Evolutionary conservation across 2,113 vertebrate genomes (phyloP).

Genomic region (Nothoprocta pentlandii): DNA sequence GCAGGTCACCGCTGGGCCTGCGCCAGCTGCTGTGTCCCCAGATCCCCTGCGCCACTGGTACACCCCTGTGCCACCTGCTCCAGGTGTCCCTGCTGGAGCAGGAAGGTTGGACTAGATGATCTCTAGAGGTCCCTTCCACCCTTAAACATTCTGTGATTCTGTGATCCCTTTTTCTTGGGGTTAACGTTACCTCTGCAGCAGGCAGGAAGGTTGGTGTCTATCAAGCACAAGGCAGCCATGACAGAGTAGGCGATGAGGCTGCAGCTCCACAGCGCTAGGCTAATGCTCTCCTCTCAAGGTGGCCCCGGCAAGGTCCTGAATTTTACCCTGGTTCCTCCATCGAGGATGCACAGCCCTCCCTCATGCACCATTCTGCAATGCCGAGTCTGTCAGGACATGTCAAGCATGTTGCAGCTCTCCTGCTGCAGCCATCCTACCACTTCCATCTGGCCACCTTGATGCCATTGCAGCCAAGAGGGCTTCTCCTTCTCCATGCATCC

Average conservation of each 20-base stretch:
- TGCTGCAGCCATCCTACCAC: too few relatives aligned
- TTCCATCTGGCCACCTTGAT: too few relatives aligned
- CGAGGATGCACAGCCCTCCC: not conserved
- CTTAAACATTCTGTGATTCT: too few relatives aligned
- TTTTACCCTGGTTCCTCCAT: not conserved
- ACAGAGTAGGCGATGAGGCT: fast-evolving
- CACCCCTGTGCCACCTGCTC: too few relatives aligned
- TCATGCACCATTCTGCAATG: not conserved
- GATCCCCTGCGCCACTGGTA: not conserved
- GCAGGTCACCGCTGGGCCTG: too few relatives aligned
- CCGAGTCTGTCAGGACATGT: too few relatives aligned
- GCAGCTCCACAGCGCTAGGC: not conserved
- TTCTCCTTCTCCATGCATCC: too few relatives aligned
- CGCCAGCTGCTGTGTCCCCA: not conserved
- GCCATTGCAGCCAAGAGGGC: too few relatives aligned
- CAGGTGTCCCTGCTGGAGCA: too few relatives aligned
- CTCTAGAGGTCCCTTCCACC: too few relatives aligned
- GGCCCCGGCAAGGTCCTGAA: not conserved
- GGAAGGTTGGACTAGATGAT: too few relatives aligned
- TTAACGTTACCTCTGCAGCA: not conserved
- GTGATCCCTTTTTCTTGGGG: not conserved
- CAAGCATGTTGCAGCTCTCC: too few relatives aligned
- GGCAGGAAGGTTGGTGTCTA: not conserved
- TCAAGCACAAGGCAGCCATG: fast-evolving
- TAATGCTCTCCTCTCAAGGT: fast-evolving